Conservation (phyloP, 2,888 invertebrate genomes). For the Ditula angustiorana region DNA sequence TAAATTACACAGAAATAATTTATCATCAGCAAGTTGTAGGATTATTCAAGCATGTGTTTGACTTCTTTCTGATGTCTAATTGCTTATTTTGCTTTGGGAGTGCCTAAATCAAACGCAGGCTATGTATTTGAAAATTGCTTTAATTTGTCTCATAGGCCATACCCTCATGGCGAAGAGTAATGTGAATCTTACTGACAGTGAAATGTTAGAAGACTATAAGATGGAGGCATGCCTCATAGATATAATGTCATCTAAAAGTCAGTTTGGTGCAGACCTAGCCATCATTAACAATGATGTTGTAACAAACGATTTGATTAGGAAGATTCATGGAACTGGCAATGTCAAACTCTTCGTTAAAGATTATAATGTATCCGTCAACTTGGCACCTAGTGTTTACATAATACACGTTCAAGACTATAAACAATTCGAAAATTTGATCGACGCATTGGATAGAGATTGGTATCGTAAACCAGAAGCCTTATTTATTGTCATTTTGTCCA, state of each 20-base stretch:
- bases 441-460: slow-evolving; percentile 22
- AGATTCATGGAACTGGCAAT: slow-evolving; percentile 1
- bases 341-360: slow-evolving; percentile 11
- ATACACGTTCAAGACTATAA: not conserved
- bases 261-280: not conserved
- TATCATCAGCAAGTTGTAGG: not conserved
- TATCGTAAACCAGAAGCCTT: slow-evolving; percentile 27
- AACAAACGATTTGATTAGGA: slow-evolving; percentile 10
- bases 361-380: not conserved
- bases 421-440: slow-evolving; percentile 12
- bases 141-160: not conserved
- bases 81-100: not conserved
- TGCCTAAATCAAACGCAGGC: not conserved
- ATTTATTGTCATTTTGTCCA: slow-evolving; percentile 26
- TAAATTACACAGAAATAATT: not conserved
- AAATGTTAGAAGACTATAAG: not conserved
- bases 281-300: slow-evolving; percentile 12
- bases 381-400: slow-evolving; percentile 1
- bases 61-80: not conserved
- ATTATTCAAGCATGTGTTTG: not conserved
- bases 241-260: slow-evolving; percentile 10
- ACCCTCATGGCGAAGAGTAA: not conserved
- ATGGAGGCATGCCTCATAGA: slow-evolving; percentile 17
- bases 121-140: not conserved
- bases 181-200: not conserved